Conservation (phyloP, 2,797 vertebrate species). For the Pelodytes ibericus region DNA sequence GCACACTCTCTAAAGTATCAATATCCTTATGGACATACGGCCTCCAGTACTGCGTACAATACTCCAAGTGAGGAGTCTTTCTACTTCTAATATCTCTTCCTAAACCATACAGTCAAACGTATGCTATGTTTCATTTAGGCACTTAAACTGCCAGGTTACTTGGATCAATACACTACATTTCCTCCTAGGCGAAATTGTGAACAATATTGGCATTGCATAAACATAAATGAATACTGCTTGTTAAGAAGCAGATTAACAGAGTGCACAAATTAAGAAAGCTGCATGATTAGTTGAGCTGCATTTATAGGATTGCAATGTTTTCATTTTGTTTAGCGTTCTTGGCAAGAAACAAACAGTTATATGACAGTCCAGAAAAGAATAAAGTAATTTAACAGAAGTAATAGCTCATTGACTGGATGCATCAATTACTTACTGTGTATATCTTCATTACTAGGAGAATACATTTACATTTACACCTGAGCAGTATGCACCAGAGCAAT, state of each 20-base stretch:
- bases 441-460: slow-evolving; percentile 24
- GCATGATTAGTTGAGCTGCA: neutral
- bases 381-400: slow-evolving; percentile 39
- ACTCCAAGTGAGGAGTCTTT: too few relatives aligned
- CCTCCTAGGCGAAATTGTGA: too few relatives aligned
- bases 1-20: too few relatives aligned
- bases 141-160: too few relatives aligned
- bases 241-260: too few relatives aligned
- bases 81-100: too few relatives aligned
- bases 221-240: neutral
- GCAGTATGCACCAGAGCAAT: neutral
- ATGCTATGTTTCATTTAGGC: too few relatives aligned
- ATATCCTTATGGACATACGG: too few relatives aligned
- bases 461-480: slow-evolving; percentile 20
- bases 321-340: slow-evolving; percentile 29
- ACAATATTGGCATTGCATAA: too few relatives aligned
- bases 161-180: too few relatives aligned
- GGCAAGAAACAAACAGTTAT: slow-evolving; percentile 22
- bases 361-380: slow-evolving; percentile 18
- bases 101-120: too few relatives aligned
- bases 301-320: neutral
- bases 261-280: slow-evolving; percentile 18
- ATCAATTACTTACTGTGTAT: slow-evolving; percentile 18
- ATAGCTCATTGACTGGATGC: slow-evolving; percentile 23
- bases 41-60: too few relatives aligned